Base-by-base conservation (phyloP, 2,888 invertebrate species). In the Pasiphila rectangulata region DNA sequence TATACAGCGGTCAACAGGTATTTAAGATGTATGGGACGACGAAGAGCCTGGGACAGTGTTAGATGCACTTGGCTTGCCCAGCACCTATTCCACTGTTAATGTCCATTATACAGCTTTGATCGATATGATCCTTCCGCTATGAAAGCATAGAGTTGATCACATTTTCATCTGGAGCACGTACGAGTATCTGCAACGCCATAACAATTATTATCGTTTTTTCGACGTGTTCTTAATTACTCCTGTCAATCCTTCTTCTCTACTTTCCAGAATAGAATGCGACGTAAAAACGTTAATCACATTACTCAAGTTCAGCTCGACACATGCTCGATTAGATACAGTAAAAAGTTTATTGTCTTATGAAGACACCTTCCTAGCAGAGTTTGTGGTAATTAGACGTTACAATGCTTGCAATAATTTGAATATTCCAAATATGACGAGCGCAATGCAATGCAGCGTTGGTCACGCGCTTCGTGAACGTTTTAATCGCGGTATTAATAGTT, bases 141-240 rank as follows among this genome's bases (percentile, higher is more conserved):
- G 7, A 12, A 21, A 29, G 37, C 27, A 29, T 37, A 45, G 30
- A 49, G 57, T 51, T 56, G 44, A 46, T 39, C 23, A 13, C 49
- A 41, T 30, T 45, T 43, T 43, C 46, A 21, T 46, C 43, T 46
- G 39, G 35, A 38, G 46, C 52, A 55, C 49, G 46, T 44, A n/a
- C n/a, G n/a, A n/a, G n/a, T n/a, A 37, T 51, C 27, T 42, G 19
- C 40, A 25, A 51, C 30, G 24, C 40, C 35, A 49, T 53, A 42
- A 46, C 25, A 40, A 51, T 53, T 48, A 48, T 44, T 53, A 51
- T 30, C 46, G 34, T 32, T 43, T 45, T 43, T 51, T n/a, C n/a
- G 53, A 59, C 51, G 58, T 56, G 53, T 51, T 45, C 35, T 30
- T 48, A 46, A 39, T 62, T 37, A 43, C 51, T 47, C 48, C 44